Evolutionary conservation across 2,888 invertebrate species (phyloP).

Genomic region (Lepidocyrtinus sp.): DNA sequence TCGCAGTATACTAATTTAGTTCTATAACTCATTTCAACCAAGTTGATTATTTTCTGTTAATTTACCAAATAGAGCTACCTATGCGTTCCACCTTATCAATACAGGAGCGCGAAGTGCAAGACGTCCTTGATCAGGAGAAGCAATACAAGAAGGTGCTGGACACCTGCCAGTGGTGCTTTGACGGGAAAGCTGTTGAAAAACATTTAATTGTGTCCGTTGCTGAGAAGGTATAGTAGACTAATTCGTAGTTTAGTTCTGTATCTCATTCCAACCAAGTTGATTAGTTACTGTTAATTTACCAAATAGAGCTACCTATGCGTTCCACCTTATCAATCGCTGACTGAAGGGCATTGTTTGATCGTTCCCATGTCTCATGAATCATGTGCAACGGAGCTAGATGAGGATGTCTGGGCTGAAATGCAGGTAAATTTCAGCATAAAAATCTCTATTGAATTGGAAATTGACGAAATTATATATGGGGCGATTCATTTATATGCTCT

Average conservation of each 20-base stretch:
- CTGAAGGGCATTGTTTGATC: constrained; percentile 87
- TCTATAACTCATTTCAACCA: constrained; percentile 8
- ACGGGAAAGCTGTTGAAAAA: constrained; percentile 84
- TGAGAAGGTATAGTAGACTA: constrained; percentile 80
- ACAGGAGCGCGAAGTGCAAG: constrained; percentile 77
- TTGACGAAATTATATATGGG: too few relatives aligned
- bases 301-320: constrained; percentile 82
- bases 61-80: constrained; percentile 78
- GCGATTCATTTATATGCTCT: too few relatives aligned
- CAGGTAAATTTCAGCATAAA: constrained; percentile 77
- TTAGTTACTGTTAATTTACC: neutral
- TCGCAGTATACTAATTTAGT: too few relatives aligned
- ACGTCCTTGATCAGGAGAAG: constrained; percentile 83
- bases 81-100: constrained; percentile 84
- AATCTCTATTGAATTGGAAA: too few relatives aligned
- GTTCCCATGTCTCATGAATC: constrained; percentile 86
- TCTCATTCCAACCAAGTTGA: constrained; percentile 1
- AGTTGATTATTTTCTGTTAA: neutral
- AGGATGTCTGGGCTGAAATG: constrained; percentile 94
- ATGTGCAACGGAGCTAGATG: constrained; percentile 89
- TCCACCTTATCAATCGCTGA: constrained; percentile 85
- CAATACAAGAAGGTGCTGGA: constrained; percentile 81
- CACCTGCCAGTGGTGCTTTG: constrained; percentile 87
- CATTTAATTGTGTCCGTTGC: constrained; percentile 88
- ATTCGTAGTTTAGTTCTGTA: too few relatives aligned